Percentiles rank a stretch among this genome's conserved stretches.
Conservation (phyloP, 64 coral and sea anemone genomes). For the Pocillopora verrucosa region DNA sequence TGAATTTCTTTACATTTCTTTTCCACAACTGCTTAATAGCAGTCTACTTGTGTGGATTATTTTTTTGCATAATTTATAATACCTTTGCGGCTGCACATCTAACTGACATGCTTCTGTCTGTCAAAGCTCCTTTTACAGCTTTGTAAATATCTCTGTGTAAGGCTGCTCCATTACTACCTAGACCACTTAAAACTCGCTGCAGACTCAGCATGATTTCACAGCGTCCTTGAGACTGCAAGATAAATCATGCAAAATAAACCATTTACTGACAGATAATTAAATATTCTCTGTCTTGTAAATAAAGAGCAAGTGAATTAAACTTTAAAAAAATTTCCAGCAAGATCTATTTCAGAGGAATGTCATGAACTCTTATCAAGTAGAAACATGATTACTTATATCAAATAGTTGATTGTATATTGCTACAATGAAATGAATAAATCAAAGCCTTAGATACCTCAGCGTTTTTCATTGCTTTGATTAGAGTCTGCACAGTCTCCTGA, state of each 20-base stretch:
- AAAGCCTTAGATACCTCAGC: constrained; percentile 54
- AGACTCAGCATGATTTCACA: constrained; percentile 95
- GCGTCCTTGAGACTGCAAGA: constrained; percentile 82
- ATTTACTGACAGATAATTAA: background rate
- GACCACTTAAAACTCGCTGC: constrained; percentile 75
- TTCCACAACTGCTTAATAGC: too few species aligned
- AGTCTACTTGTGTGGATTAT: too few species aligned
- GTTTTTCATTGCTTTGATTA: constrained; percentile 99
- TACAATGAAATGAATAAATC: background rate
- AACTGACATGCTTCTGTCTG: constrained; percentile 92
- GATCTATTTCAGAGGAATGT: too few species aligned
- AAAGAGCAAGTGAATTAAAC: too few species aligned
- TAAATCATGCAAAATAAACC: background rate
- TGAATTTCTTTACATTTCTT: too few species aligned
- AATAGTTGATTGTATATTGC: background rate
- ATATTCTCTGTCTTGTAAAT: too few species aligned
- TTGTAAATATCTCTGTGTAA: constrained; percentile 97
- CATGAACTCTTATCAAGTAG: too few species aligned
- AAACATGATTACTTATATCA: too few species aligned
- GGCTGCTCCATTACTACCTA: constrained; percentile 78
- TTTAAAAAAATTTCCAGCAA: too few species aligned
- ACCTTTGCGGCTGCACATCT: constrained; percentile 97
- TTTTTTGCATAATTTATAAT: background rate
- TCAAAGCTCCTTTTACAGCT: constrained; percentile 71
- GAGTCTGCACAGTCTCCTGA: constrained; percentile 94